Evolutionary conservation across 35 echinoderm and acorn worm genomes (phyloP), one percentile per base, ranked within the genome.

Genomic region (Patiria miniata): DNA sequence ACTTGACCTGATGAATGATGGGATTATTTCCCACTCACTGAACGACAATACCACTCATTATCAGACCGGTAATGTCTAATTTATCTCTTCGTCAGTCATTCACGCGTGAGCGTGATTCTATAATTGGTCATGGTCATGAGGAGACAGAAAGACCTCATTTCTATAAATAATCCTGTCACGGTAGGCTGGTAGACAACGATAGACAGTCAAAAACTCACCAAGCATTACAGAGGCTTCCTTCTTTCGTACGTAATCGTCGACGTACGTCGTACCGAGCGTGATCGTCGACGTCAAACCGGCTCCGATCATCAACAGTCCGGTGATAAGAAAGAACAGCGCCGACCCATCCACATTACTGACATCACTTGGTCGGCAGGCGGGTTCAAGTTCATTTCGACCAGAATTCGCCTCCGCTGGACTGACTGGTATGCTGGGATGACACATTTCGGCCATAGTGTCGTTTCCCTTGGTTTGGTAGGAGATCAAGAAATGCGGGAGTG

Each of bases 301-400:
- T 3, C 87, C 87, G 40, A 89, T 78, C 17, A 89, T 28, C 5
- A 89, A 23, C 29, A 81, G 77, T 15, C 78, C 87, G 21, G 53
- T 55, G n/a, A 89, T 54, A 33, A 89, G 81, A 80, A 89, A 89
- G 32, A 89, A 89, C 6, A 89, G 28, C 29, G 58, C 61, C 56
- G 68, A 29, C 16, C 61, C 33, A 1, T 39, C 61, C 39, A 42
- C 16, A 10, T 86, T 47, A 12, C 12, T 47, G 36, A 39, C 68
- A 39, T 50, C 44, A 5, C 39, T 28, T 15, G 39, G 51, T 39
- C 77, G 39, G 78, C 33, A 34, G 7, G 39, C 78, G 6, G 23
- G n/a, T 39, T 81, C 78, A 1, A 8, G 39, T 22, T 15, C 39
- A 50, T 39, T 40, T 17, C 51, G 15, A 78, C 42, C 42, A 37